phyloP scores from a whole-genome alignment of 2,797 vertebrate species.

The Denticeps clupeoides region DNA sequence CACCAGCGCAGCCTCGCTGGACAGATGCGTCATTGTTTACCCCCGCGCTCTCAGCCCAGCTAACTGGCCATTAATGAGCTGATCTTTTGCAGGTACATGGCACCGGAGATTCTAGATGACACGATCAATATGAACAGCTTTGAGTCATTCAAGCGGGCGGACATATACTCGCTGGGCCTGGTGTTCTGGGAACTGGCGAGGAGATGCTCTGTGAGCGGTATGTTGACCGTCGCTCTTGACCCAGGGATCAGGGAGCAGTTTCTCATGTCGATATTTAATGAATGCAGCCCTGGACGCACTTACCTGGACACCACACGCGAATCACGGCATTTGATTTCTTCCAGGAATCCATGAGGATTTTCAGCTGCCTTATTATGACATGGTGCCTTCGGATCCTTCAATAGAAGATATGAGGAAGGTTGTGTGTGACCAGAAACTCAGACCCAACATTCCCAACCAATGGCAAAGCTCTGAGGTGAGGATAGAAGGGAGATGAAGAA shows the following conservation, averaged over 20 bases:
- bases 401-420: constrained; percentile 91
- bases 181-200: constrained; percentile 94
- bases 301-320: too few species aligned
- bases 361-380: constrained; percentile 92
- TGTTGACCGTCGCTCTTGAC: too few species aligned
- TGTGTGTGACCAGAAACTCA: constrained; percentile 87
- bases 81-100: constrained; percentile 82
- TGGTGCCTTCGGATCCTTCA: constrained; percentile 93
- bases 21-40: constrained; percentile 23
- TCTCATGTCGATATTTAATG: neutral
- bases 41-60: neutral
- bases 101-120: constrained; percentile 92
- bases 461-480: constrained; percentile 97
- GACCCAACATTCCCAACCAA: constrained; percentile 90
- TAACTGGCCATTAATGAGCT: constrained; percentile 40
- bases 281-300: too few species aligned
- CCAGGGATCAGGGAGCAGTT: neutral
- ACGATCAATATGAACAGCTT: constrained; percentile 80
- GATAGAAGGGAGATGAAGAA: neutral
- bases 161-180: constrained; percentile 88
- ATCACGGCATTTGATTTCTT: constrained; percentile 4
- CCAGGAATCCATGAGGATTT: constrained; percentile 86
- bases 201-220: constrained; percentile 84
- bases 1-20: too few species aligned
- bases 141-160: constrained; percentile 89